phyloP scores from a whole-genome alignment of 2,888 invertebrate species.

The Pristionchus japonicus region DNA sequence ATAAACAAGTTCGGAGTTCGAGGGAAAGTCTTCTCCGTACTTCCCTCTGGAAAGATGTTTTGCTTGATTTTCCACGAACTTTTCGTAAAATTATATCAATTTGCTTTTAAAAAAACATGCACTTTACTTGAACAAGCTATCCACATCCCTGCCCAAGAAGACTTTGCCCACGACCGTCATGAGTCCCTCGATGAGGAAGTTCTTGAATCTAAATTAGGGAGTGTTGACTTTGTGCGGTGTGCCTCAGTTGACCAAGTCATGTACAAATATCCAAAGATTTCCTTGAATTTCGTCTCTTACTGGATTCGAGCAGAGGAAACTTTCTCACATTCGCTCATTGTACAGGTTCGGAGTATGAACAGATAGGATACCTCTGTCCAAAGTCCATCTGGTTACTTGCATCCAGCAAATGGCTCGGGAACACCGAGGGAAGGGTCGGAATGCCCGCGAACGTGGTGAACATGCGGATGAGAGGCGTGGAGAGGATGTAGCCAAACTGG shows the following conservation, averaged over 20 bases:
- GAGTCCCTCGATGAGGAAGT: conserved; percentile 4
- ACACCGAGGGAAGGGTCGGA: conserved; percentile 9
- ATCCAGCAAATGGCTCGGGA: neutral
- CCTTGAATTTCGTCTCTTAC: no score
- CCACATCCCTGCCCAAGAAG: neutral
- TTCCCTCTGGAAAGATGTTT: neutral
- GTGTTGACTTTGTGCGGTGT: no score
- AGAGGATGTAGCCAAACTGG: conserved; percentile 14
- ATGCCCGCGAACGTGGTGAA: neutral
- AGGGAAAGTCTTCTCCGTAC: neutral
- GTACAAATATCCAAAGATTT: no score
- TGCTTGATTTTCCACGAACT: no score
- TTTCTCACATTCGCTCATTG: no score
- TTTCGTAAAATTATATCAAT: no score
- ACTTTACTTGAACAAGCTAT: neutral
- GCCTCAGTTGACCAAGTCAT: no score
- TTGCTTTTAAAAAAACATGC: neutral
- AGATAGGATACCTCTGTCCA: neutral
- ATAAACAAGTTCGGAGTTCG: neutral
- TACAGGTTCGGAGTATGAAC: no score
- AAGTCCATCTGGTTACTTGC: neutral
- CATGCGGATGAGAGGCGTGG: neutral
- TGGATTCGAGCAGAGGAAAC: no score
- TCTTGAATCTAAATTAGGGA: conserved; percentile 11
- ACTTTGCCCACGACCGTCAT: neutral